phyloP scores from a whole-genome alignment of 1,140 invertebrate species.

The Musca domestica region DNA sequence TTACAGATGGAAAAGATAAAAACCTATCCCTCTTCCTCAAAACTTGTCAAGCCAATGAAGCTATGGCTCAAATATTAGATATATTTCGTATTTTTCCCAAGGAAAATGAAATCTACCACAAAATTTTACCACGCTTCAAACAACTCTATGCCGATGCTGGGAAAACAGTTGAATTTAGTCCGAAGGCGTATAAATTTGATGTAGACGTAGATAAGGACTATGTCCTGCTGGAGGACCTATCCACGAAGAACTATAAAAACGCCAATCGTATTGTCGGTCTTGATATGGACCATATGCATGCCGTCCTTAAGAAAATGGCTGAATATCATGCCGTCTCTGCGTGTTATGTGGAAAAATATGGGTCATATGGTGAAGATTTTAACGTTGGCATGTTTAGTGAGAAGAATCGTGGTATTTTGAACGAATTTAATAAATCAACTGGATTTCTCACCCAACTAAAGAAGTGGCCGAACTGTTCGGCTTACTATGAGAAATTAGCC shows the following conservation, averaged over 20 bases:
- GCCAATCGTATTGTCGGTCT: constrained; percentile 58
- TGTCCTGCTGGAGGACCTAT: constrained; percentile 58
- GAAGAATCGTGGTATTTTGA: background rate
- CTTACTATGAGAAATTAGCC: constrained; percentile 43
- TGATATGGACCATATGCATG: constrained; percentile 55
- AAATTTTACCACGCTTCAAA: constrained; percentile 45
- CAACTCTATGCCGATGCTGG: constrained; percentile 37
- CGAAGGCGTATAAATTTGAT: constrained; percentile 41
- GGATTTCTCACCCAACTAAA: constrained; percentile 43
- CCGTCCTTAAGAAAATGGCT: constrained; percentile 57
- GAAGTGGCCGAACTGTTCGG: constrained; percentile 46
- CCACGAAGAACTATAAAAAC: constrained; percentile 57
- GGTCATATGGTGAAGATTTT: constrained; percentile 40
- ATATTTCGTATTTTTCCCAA: constrained; percentile 43
- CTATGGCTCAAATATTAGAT: constrained; percentile 38
- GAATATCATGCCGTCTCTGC: constrained; percentile 59
- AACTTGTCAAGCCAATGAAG: constrained; percentile 34
- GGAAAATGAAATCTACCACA: constrained; percentile 44
- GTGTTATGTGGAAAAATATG: constrained; percentile 46
- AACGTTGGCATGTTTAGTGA: constrained; percentile 39
- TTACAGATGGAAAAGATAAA: constrained; percentile 37
- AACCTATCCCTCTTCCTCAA: constrained; percentile 41
- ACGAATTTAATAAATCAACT: constrained; percentile 6
- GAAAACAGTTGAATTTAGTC: constrained; percentile 40
- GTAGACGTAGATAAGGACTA: constrained; percentile 41